Percentiles rank a stretch among this genome's conserved stretches.
Evolutionary conservation across 2,888 invertebrate genomes (phyloP).

Genomic region (Patella ulyssiponensis): DNA sequence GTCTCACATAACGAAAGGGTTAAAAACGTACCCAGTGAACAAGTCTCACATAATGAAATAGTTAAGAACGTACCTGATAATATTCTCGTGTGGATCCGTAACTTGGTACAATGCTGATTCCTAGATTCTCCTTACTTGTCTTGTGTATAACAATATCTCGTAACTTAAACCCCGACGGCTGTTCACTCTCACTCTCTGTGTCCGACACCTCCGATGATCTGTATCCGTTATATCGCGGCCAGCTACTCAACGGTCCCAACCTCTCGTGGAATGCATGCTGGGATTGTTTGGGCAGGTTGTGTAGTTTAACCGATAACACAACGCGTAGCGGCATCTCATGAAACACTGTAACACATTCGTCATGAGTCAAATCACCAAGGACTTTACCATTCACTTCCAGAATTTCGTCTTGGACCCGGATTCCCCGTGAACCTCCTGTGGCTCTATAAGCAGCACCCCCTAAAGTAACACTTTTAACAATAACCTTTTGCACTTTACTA

Average conservation of each 20-base stretch:
- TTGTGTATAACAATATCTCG: conserved; percentile 51
- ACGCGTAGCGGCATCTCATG: conserved; percentile 80
- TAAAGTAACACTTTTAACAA: conserved; percentile 76
- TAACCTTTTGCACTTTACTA: conserved; percentile 85
- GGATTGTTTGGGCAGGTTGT: not conserved
- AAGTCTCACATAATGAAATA: not conserved
- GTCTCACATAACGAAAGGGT: too few species aligned
- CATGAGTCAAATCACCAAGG: conserved; percentile 83
- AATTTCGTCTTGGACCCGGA: conserved; percentile 91
- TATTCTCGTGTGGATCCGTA: conserved; percentile 59
- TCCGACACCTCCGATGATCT: not conserved
- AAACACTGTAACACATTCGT: conserved; percentile 91
- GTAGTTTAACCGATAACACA: conserved; percentile 50
- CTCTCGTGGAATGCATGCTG: not conserved
- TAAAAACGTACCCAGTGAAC: too few species aligned
- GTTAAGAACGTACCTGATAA: conserved; percentile 57
- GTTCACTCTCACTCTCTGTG: not conserved
- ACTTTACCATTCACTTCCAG: conserved; percentile 87
- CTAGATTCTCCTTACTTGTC: conserved; percentile 55
- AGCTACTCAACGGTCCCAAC: not conserved
- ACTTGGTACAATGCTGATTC: conserved; percentile 65
- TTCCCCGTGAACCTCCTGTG: conserved; percentile 60
- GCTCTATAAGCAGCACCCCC: conserved; percentile 65
- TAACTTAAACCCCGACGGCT: conserved; percentile 47
- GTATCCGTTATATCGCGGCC: not conserved